Evolutionary conservation across 2,888 invertebrate genomes (phyloP).

Genomic region (Scrobipalpa costella): DNA sequence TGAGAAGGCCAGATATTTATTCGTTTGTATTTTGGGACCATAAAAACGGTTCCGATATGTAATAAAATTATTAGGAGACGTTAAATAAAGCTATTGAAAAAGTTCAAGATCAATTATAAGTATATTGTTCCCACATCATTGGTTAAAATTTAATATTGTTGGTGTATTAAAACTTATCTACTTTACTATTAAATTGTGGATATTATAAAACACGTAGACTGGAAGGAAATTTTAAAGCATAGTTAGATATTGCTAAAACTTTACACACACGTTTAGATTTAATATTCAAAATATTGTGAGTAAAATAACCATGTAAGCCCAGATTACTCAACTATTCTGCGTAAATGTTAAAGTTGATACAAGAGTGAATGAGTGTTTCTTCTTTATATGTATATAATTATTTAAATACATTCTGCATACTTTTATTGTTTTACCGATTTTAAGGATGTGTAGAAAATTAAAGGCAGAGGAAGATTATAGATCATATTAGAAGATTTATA

Average conservation of each 20-base stretch:
- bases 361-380: too few relatives aligned
- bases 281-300: constrained; percentile 2
- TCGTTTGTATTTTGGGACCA: constrained; percentile 38
- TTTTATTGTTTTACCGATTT: too few relatives aligned
- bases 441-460: too few relatives aligned
- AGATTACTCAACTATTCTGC: too few relatives aligned
- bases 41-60: constrained; percentile 20
- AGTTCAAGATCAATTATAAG: not conserved
- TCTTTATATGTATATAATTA: too few relatives aligned
- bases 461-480: too few relatives aligned
- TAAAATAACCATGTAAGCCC: not conserved
- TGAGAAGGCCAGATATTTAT: not conserved
- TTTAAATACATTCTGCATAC: too few relatives aligned
- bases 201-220: constrained; percentile 10
- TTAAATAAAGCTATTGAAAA: not conserved
- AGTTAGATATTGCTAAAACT: constrained; percentile 22
- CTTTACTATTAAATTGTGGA: not conserved
- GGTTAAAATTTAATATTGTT: constrained; percentile 1
- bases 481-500: too few relatives aligned
- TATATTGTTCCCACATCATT: not conserved
- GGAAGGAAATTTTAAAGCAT: constrained; percentile 8
- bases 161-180: not conserved
- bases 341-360: too few relatives aligned
- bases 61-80: not conserved
- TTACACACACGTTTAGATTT: constrained; percentile 24